phyloP scores from a whole-genome alignment of 2,888 invertebrate species.

The Scaptomyza polygonia region DNA sequence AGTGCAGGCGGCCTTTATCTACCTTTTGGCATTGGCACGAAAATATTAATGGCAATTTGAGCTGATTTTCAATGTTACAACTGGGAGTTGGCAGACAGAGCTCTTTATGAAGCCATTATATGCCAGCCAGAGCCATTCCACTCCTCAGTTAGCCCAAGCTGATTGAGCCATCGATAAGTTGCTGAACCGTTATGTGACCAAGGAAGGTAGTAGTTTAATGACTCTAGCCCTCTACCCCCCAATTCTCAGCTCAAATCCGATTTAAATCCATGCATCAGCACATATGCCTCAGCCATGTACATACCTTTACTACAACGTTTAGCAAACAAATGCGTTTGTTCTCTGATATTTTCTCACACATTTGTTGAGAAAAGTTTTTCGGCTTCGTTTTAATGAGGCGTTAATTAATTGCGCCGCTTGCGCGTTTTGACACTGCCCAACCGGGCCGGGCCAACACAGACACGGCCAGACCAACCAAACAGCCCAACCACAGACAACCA shows the following conservation, averaged over 20 bases:
- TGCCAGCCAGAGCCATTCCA: conserved; percentile 39
- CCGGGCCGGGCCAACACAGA: not conserved
- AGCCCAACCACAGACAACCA: conserved; percentile 6
- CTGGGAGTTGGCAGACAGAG: conserved; percentile 78
- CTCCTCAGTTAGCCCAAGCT: conserved; percentile 37
- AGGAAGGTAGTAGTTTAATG: conserved; percentile 1
- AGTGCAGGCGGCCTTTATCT: conserved; percentile 55
- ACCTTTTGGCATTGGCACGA: conserved; percentile 54
- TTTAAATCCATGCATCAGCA: conserved; percentile 12
- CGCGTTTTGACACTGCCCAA: conserved; percentile 73
- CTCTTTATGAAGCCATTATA: conserved; percentile 80
- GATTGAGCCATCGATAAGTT: conserved; percentile 75
- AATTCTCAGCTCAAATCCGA: not conserved
- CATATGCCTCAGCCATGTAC: not conserved
- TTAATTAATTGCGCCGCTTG: conserved; percentile 82
- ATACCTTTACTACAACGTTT: conserved; percentile 22
- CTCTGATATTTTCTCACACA: conserved; percentile 68
- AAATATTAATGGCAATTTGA: conserved; percentile 84
- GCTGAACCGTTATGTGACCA: conserved; percentile 45
- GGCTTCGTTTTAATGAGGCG: conserved; percentile 80
- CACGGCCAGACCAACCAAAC: not conserved
- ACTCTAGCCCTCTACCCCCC: not conserved
- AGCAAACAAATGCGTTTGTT: conserved; percentile 48
- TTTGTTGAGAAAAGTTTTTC: conserved; percentile 42
- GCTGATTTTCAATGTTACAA: conserved; percentile 85